Evolutionary conservation across 2,797 vertebrate genomes (phyloP), one percentile per base, ranked within the genome.

Genomic region (Hippocampus kuda): DNA sequence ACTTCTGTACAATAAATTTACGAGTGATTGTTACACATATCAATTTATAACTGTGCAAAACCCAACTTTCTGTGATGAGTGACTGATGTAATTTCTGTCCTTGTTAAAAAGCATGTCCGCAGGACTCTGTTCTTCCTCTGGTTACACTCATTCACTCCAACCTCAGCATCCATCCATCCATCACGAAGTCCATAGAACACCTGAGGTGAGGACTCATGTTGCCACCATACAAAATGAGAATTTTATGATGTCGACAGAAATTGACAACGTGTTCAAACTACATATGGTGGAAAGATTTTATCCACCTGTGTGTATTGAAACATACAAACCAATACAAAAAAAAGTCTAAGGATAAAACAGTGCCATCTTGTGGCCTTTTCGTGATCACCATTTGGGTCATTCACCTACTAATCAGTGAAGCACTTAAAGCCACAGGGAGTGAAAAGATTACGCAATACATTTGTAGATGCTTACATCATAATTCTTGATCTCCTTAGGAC

Each of bases 1-100:
- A 87, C 76, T 73, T 87, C 77, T 89, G 86, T 88, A 90, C 88
- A 91, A 88, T 77, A 80, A 73, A 78, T 30, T 77, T 87, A 87
- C 77, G 84, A 81, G 76, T 79, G 59, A 88, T 77, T 83, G 81
- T 81, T 83, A 85, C 53, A 56, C n/a, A 56, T 54, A 60, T 60
- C 30, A 3, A 61, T 61, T 79, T 83, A 75, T 82, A 85, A 83
- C 76, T 64, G 74, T 86, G 79, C 85, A 84, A 82, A 61, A 87
- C 74, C 57, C 76, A 82, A 81, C 74, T 83, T 84, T 87, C 82
- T 72, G 74, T 18, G 72, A 81, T 77, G 85, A 85, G 72, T 67
- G 76, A 84, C 81, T 78, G 83, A 62, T 83, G 81, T 86, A 83
- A 86, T 84, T 87, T 79, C 77, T 72, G 75, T 79, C 54, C 70